These are phyloP conservation scores for Poeciliopsis occidentalis DNA, from an alignment of 2,113 vertebrate species.

Conservation along the genomic window DNA sequence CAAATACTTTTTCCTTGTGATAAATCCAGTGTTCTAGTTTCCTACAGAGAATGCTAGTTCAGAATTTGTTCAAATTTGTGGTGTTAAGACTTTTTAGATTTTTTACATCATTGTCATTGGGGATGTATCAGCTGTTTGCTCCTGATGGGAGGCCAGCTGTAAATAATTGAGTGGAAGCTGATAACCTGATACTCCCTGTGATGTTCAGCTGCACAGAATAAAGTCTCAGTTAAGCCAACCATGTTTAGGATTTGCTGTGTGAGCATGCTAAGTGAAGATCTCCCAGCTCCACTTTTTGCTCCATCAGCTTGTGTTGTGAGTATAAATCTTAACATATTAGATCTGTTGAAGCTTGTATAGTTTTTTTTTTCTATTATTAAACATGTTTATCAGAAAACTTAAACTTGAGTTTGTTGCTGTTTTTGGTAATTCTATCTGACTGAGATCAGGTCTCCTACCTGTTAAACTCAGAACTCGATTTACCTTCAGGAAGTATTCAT, in stretches of 20 bases:
- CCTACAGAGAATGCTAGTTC: too few relatives aligned
- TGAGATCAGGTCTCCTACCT: too few relatives aligned
- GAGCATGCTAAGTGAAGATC: background rate
- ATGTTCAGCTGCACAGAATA: background rate
- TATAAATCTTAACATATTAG: background rate
- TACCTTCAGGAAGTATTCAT: too few relatives aligned
- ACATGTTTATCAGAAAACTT: background rate
- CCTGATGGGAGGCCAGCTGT: constrained; percentile 44
- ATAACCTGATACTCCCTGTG: constrained; percentile 57
- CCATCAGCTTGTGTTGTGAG: background rate
- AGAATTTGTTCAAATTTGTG: background rate
- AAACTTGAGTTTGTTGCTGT: background rate
- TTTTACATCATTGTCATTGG: background rate
- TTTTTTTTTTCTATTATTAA: background rate
- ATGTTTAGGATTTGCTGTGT: background rate
- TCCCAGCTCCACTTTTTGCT: background rate
- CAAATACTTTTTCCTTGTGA: background rate
- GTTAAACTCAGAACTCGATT: too few relatives aligned
- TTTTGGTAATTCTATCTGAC: too few relatives aligned
- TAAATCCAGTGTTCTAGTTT: background rate
- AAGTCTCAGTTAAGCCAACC: background rate
- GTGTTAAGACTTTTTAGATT: background rate
- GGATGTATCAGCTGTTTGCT: background rate
- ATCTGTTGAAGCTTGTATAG: background rate
- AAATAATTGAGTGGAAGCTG: constrained; percentile 71